These are phyloP conservation scores for Actias luna DNA, from an alignment of 2,888 invertebrate species.

Conservation along the genomic window DNA sequence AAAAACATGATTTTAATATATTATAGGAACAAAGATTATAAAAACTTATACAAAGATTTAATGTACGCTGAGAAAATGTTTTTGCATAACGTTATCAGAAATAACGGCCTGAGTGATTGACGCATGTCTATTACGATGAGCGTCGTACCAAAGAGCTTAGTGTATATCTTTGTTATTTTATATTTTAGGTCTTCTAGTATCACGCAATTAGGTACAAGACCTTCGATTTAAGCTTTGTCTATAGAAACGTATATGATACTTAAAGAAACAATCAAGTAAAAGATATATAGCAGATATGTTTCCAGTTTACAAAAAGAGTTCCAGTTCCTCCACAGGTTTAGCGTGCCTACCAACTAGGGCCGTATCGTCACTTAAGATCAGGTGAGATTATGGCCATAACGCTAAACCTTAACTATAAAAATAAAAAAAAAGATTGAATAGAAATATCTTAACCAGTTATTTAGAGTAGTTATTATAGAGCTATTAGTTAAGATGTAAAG, in stretches of 20 bases:
- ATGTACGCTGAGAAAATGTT: neutral
- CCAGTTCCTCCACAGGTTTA: too few relatives aligned
- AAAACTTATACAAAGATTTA: neutral
- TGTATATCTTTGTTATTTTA: neutral
- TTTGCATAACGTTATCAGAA: neutral
- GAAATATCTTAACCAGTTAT: neutral
- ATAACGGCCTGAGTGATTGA: neutral
- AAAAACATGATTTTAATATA: neutral
- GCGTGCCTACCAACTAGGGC: too few relatives aligned
- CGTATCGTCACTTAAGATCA: too few relatives aligned
- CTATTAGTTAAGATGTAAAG: neutral
- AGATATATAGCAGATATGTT: too few relatives aligned
- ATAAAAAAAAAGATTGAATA: too few relatives aligned
- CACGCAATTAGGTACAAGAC: neutral
- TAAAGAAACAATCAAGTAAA: too few relatives aligned
- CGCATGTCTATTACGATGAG: neutral
- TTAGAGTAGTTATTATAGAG: neutral
- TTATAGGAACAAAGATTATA: neutral
- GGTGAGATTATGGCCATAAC: too few relatives aligned
- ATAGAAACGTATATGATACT: too few relatives aligned
- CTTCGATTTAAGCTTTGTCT: too few relatives aligned
- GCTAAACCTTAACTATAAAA: too few relatives aligned
- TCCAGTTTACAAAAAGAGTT: too few relatives aligned
- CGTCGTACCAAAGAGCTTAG: neutral
- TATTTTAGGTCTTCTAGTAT: neutral